Evolutionary conservation across 2,797 vertebrate genomes (phyloP), one percentile per base, ranked within the genome.

Genomic region (Diplodus puntazzo): DNA sequence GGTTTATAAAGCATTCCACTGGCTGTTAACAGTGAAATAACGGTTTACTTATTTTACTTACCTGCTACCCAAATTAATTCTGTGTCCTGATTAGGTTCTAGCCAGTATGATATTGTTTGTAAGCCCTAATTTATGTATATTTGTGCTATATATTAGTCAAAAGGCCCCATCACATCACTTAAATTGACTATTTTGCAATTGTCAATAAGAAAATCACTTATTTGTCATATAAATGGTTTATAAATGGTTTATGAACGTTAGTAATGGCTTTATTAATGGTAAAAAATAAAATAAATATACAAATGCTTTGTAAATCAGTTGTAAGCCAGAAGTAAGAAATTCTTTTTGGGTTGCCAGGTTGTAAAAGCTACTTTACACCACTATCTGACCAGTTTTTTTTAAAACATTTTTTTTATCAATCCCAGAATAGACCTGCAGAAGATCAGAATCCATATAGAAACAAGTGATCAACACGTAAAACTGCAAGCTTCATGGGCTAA

Each of bases 341-440:
- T 52, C 17, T 4, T 2, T 62, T 70, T 62, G 12, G 20, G 62
- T 69, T 79, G 68, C 60, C 59, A 75, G 49, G 58, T 30, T 75
- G 55, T 75, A 42, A 66, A 62, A 83, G 23, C 4, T 61, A 12
- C 13, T n/a, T 23, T 54, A 43, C 21, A 34, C 10, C 25, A 6
- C 2, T 67, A 49, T 21, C 9, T 46, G 1, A 50, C 6, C 1
- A 2, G 2, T 11, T 11, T 10, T 39, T 11, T 39, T 39, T 27
- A 25, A 25, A 25, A 25, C 25, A 25, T n/a, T n/a, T n/a, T 34
- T 11, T 74, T 52, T 61, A 39, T 39, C 34, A 2, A 39, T 67
- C 46, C 3, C 11, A 72, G 2, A 12, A 30, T 53, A 48, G 12
- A 5, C 25, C 25, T n/a, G 11, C 50, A 6, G 30, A 43, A 5